Base-by-base conservation (phyloP, 2,888 invertebrate species). In the Orthosia gracilis region DNA sequence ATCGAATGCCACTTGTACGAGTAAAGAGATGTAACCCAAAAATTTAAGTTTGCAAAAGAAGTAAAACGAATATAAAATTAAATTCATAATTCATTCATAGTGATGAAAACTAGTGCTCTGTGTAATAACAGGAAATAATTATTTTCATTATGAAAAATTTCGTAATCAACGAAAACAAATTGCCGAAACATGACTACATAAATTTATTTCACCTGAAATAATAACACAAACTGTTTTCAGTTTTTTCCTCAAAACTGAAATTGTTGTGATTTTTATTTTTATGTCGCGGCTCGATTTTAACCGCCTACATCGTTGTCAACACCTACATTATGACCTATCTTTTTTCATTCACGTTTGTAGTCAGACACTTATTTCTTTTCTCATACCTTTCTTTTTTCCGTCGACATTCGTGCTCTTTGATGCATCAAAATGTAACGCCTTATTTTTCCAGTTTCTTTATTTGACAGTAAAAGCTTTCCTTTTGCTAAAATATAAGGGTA, bases 351-450 rank as follows among this genome's bases (percentile, higher is more conserved):
- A 58, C 45, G 26, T 62, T 76, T 63, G 49, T 57, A 55, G 9
- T 26, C 55, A 21, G 54, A 21, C 63, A 69, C 45, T 76, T 76
- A 69, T 73, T 58, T 55, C 63, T 54, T 75, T 78, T 65, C 52
- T 58, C n/a, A 68, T 54, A 31, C 21, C 49, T 47, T 57, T 68
- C 55, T 54, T 69, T 15, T 65, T 75, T 70, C 12, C n/a, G 12
- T 31, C 47, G 59, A n/a, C 69, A 59, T 80, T 66, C 21, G 47
- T n/a, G 17, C 50, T 69, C 58, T 80, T 76, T 67, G 80, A 73
- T 69, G 76, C 72, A 69, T 69, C 26, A 54, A 64, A 79, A 67
- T n/a, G 49, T 50, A 12, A 65, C 40, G 45, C 17, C 31, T 63
- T 21, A 23, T 52, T 61, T 55, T 61, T 47, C 13, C 47, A 21